These are phyloP conservation scores for Clarias laeviceps DNA, from an alignment of 2,797 vertebrate species.

Conservation along the genomic window DNA sequence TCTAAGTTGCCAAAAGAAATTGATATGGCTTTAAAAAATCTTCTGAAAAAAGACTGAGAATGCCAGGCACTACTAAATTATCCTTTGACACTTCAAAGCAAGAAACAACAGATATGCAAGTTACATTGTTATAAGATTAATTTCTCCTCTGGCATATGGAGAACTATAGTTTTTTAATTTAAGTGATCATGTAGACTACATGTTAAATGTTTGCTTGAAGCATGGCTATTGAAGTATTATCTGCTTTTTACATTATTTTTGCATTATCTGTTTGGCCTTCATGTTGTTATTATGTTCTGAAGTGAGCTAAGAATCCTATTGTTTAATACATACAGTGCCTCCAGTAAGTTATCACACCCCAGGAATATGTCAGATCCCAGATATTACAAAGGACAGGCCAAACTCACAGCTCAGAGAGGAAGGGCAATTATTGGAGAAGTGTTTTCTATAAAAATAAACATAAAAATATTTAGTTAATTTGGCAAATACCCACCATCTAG, in stretches of 20 bases:
- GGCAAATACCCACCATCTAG: not conserved
- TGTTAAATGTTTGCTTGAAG: not conserved
- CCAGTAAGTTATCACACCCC: not conserved
- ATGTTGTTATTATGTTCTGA: not conserved
- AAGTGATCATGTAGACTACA: not conserved
- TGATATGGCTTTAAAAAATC: not conserved
- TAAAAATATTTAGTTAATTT: too few relatives aligned
- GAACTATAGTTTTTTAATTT: not conserved
- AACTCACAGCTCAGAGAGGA: not conserved
- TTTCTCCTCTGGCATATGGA: too few relatives aligned
- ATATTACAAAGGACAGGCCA: not conserved
- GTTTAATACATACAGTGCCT: not conserved
- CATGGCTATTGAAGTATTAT: not conserved
- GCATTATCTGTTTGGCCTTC: not conserved
- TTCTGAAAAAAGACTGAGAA: not conserved
- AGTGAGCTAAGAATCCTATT: not conserved
- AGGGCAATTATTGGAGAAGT: not conserved
- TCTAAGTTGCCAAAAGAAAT: not conserved
- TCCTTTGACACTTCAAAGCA: too few relatives aligned
- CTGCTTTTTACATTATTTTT: not conserved
- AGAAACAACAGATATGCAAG: too few relatives aligned
- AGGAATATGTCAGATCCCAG: not conserved
- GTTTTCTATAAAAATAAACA: not conserved
- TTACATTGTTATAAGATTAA: too few relatives aligned
- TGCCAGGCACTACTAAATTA: not conserved